These are phyloP conservation scores for Sclerurus mexicanus DNA, from an alignment of 2,113 vertebrate genomes.

Conservation along the genomic window DNA sequence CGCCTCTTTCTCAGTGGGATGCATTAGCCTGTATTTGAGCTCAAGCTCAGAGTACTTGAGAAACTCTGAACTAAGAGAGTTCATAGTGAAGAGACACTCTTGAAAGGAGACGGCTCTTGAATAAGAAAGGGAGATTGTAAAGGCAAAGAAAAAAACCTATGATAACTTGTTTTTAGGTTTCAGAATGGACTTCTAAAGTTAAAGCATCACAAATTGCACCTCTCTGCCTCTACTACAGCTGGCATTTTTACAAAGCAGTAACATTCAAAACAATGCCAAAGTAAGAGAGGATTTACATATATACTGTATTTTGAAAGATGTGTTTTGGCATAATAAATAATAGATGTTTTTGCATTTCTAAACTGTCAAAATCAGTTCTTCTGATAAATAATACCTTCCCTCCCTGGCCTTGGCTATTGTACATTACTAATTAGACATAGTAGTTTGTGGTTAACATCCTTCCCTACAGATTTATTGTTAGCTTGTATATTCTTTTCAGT, in stretches of 20 bases:
- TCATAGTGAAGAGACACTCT: background rate
- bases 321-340: slow-evolving; percentile 31
- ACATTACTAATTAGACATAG: slow-evolving; percentile 58
- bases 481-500: slow-evolving; percentile 7
- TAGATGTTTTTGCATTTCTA: slow-evolving; percentile 31
- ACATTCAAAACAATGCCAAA: background rate
- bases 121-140: background rate
- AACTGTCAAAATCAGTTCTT: slow-evolving; percentile 36
- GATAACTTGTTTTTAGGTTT: background rate
- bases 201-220: background rate
- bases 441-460: slow-evolving; percentile 49
- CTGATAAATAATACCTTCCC: slow-evolving; percentile 24
- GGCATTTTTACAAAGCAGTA: background rate
- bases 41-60: background rate
- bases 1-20: background rate
- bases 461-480: slow-evolving; percentile 37
- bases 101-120: background rate
- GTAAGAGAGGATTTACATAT: background rate
- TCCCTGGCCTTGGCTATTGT: slow-evolving; percentile 14
- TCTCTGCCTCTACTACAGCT: background rate
- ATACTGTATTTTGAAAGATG: background rate
- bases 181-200: background rate
- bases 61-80: background rate
- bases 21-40: background rate
- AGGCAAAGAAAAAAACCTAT: background rate